Base-by-base conservation (phyloP, 2,113 vertebrate genomes). In the Oncorhynchus mykiss region DNA sequence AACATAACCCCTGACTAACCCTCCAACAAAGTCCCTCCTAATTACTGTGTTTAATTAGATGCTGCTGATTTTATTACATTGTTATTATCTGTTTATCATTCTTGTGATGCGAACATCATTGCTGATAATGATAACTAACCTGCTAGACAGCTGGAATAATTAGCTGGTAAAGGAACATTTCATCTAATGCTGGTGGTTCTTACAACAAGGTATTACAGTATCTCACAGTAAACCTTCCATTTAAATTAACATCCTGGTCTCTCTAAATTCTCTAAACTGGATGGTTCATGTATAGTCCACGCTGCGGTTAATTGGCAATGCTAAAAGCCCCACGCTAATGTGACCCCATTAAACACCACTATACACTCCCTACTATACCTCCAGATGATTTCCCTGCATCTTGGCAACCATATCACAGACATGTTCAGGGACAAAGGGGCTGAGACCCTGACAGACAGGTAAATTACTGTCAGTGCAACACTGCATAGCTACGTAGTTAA, bases 1-100 rank as follows among this genome's bases (percentile, higher is more conserved):
- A 94, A 94, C 89, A 91, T 94, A 45, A 96, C 90, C 92, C 91
- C 84, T 92, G 92, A 94, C 92, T 95, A 94, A 95, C 91, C 82
- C 89, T 84, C 85, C 81, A 93, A 93, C 91, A 75, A 85, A 80
- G 84, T 77, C 85, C 85, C 76, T 81, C 74, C 39, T 89, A 92
- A 92, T 80, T 87, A 89, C 76, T 93, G 91, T 93, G 80, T 91
- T 82, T 91, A 92, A 92, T 90, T 88, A 92, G 84, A 88, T 87
- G 64, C 78, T 93, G 85, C 87, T 83, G 81, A 45, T 76, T 86
- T 70, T 81, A 57, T 84, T 86, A 66, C 83, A 69, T 85, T 80
- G 70, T 76, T 84, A 67, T 77, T 54, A 69, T 85, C 59, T 72
- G 54, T 88, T 75, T 77, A 45, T 64, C 76, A 73, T 69, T 72